Base-by-base conservation (phyloP, 1,140 invertebrate genomes). In the Lucilia sericata region DNA sequence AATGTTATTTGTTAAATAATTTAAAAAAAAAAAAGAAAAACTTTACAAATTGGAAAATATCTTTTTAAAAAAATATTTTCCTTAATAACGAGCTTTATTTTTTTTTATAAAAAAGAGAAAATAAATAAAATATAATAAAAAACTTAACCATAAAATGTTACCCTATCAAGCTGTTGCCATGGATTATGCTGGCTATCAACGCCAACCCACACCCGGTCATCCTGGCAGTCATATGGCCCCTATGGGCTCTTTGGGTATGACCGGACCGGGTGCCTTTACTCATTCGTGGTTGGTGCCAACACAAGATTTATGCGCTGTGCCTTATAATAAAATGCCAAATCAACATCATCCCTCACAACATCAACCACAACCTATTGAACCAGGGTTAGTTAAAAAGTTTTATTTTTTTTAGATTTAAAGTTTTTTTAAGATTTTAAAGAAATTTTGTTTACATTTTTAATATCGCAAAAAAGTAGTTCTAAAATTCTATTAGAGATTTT, bases 281-380 rank as follows among this genome's bases (percentile, higher is more conserved):
- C 96, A 97, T 94, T 97, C 96, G 92, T 97, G 96, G 96, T 96
- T 97, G 94, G 96, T 96, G 95, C 96, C 96, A 93, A 95, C 95
- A 87, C 92, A 93, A 94, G 95, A 97, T 94, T 94, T 96, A 92
- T 96, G 95, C 95, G 94, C 95, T 90, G 93, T 93, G 91, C 94
- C 95, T 92, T 95, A 95, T 93, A 89, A 90, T 75, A 96, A 95
- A 94, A 94, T 94, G 93, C 93, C 92, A 92, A 93, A 93, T 92
- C 90, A 91, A 78, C 89, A 91, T 85, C 90, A 85, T 86, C 36
- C 17, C n/a, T 60, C 36, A 87, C 84, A 82, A 84, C 85, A 83
- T 51, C 93, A 93, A 91, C 93, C 93, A 91, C 95, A 95, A 94
- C 95, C 96, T 93, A 95, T 96, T 93, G 95, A 96, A 94, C 95